phyloP scores from a whole-genome alignment of 2,797 vertebrate species.

The Gallinago stenura region DNA sequence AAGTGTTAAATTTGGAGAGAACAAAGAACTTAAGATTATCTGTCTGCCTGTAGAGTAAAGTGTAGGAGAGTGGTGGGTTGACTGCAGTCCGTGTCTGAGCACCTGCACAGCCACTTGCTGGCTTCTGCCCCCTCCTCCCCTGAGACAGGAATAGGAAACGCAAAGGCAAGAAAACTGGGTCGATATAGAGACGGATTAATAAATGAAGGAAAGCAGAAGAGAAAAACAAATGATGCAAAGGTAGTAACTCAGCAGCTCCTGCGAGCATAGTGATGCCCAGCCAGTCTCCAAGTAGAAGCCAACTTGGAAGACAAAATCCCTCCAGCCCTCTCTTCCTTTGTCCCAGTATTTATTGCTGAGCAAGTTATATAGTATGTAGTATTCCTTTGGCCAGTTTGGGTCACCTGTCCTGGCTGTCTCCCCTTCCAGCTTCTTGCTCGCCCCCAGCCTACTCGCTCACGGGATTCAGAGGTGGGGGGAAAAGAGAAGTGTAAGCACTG shows the following conservation, averaged over 20 bases:
- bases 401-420: background rate
- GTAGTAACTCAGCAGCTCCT: background rate
- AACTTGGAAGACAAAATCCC: background rate
- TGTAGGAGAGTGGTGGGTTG: background rate
- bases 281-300: background rate
- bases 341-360: background rate
- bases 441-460: fast-evolving
- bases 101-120: background rate
- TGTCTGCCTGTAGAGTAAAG: fast-evolving
- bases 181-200: background rate
- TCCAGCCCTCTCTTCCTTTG: fast-evolving
- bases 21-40: background rate
- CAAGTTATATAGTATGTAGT: background rate
- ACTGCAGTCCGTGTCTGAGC: background rate
- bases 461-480: background rate
- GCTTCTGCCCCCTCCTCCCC: fast-evolving
- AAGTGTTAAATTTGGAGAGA: background rate
- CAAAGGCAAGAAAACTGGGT: background rate
- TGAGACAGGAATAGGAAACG: background rate
- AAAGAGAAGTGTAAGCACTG: too few species aligned
- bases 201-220: background rate
- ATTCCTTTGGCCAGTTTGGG: background rate
- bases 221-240: background rate
- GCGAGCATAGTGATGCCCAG: background rate
- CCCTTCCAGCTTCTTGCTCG: background rate